These are phyloP conservation scores for Athene noctua DNA, from an alignment of 2,113 vertebrate species.

Conservation along the genomic window DNA sequence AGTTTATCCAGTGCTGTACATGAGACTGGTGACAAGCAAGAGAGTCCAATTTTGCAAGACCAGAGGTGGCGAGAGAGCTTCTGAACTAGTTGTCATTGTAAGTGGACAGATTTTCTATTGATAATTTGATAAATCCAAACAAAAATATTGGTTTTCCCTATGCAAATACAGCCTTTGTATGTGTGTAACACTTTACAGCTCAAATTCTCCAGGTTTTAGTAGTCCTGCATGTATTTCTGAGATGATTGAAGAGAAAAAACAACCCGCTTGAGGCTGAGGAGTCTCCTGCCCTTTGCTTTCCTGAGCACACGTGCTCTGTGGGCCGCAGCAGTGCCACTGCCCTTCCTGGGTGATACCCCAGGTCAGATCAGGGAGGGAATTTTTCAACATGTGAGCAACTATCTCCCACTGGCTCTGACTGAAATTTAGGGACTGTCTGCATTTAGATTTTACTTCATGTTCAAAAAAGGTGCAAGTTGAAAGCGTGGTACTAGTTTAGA, in stretches of 20 bases:
- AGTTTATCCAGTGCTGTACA: neutral
- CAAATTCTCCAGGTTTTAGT: neutral
- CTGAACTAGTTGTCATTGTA: neutral
- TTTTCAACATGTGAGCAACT: neutral
- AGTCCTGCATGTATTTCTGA: neutral
- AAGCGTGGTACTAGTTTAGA: neutral
- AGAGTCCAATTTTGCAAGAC: neutral
- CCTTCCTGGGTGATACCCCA: neutral
- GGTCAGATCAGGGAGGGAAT: neutral
- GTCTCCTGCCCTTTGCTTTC: neutral
- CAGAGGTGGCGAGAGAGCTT: neutral
- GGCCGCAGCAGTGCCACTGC: rapidly evolving
- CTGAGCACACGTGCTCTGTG: rapidly evolving
- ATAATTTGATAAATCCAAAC: neutral
- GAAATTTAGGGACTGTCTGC: neutral
- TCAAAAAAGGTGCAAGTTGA: neutral
- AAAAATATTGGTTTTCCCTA: neutral
- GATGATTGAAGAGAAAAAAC: neutral
- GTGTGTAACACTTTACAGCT: rapidly evolving
- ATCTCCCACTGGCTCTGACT: neutral
- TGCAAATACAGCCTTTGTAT: neutral
- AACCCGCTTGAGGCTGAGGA: rapidly evolving
- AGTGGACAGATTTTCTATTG: neutral
- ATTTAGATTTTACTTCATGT: neutral
- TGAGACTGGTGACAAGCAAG: neutral